A percentile compares a stretch with the other conserved stretches of the same genome.
phyloP scores from a whole-genome alignment of 2,797 vertebrate species.

The Mormyrus proboscirostris region DNA sequence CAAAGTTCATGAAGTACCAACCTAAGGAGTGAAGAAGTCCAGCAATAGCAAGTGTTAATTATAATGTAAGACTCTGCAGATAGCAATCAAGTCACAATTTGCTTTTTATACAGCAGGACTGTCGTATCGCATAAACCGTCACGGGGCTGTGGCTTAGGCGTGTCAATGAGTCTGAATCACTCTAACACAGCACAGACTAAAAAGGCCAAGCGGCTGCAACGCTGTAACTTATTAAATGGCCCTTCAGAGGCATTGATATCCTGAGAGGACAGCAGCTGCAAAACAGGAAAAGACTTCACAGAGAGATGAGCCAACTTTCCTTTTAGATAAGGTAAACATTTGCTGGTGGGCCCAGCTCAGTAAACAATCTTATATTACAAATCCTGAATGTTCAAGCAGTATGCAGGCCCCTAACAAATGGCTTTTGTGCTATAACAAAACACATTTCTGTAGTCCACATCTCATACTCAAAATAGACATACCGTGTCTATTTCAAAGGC shows the following conservation, averaged over 20 bases:
- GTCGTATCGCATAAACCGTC: neutral
- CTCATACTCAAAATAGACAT: neutral
- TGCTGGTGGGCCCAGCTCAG: neutral
- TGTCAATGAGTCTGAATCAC: neutral
- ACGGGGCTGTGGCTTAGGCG: neutral
- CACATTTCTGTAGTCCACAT: neutral
- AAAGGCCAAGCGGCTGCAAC: neutral
- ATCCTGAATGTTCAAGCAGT: neutral
- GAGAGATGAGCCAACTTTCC: slow-evolving; percentile 4
- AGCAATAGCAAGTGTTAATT: neutral
- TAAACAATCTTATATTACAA: slow-evolving; percentile 4
- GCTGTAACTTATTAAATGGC: neutral
- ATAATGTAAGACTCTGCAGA: neutral
- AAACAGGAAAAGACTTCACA: neutral
- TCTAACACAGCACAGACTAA: neutral
- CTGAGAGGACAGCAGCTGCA: neutral
- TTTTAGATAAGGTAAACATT: slow-evolving; percentile 11
- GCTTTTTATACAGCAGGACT: neutral
- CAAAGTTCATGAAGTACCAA: neutral
- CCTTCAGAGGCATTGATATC: slow-evolving; percentile 6
- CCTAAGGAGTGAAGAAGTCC: neutral
- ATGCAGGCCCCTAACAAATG: neutral
- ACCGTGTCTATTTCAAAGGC: neutral
- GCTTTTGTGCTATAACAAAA: neutral
- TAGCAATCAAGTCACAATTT: neutral